Evolutionary conservation across 1,140 invertebrate species (phyloP), one percentile per base, ranked within the genome.

Genomic region (Asbolus verrucosus): DNA sequence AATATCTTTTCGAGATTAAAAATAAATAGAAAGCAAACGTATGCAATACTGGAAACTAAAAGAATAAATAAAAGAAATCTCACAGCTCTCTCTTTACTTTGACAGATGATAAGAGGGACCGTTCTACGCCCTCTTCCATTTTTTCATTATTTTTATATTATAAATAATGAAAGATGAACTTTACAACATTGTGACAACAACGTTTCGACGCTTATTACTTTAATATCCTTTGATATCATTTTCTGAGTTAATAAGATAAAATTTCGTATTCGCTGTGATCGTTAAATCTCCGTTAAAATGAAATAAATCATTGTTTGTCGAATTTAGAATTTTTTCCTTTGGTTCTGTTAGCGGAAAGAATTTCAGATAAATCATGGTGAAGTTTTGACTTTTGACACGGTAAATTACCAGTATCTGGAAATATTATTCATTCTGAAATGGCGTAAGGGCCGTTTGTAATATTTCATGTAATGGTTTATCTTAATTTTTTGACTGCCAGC

Each of bases 221-320:
- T 14, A 43, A 43, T 14, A 11, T 19, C 21, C 3, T 21, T n/a
- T n/a, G 11, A 36, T n/a, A 27, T 8, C 3, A 27, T 8, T 27
- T 27, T n/a, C n/a, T n/a, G 8, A 27, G 8, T 27, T 54, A 54
- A 54, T 54, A n/a, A 54, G 46, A 54, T 54, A 27, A 54, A 54
- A 27, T 8, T 54, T 13, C 46, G 18, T 18, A 18, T 50, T 21
- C 43, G 13, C 14, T 41, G n/a, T 19, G 21, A 27, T 54, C 46
- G 27, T 54, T 54, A 54, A 54, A n/a, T n/a, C n/a, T n/a, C n/a
- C n/a, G n/a, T n/a, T n/a, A n/a, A 54, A 24, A 19, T 14, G 46
- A 54, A 54, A 54, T 21, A 54, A 14, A 54, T 54, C 46, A 21
- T n/a, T n/a, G n/a, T n/a, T n/a, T n/a, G n/a, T n/a, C n/a, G n/a